Percentiles rank a stretch among this genome's conserved stretches.
Conservation (phyloP, 2,888 invertebrate species). For the Allolobophora icterica region DNA sequence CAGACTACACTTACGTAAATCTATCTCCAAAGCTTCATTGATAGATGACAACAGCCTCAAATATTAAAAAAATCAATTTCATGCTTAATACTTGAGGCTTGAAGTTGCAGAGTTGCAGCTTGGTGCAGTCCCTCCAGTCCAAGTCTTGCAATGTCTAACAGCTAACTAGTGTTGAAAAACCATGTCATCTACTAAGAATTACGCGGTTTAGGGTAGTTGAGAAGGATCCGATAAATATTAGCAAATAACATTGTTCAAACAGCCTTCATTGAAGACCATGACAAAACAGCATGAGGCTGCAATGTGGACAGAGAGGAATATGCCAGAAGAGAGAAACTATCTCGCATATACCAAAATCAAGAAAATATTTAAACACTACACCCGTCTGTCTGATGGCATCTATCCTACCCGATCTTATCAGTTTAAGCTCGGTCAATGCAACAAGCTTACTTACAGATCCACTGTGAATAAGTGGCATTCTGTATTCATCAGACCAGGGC, state of each 20-base stretch:
- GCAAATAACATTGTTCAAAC: not conserved
- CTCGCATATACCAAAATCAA: not conserved
- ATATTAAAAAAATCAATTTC: not conserved
- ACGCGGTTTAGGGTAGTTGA: not conserved
- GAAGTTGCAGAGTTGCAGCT: not conserved
- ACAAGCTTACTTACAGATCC: conserved; percentile 11
- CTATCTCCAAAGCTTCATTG: too few relatives aligned
- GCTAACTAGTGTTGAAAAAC: not conserved
- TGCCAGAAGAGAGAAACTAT: not conserved
- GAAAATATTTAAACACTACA: not conserved
- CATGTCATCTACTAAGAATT: not conserved
- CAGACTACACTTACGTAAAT: too few relatives aligned
- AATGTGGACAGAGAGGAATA: not conserved
- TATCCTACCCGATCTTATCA: not conserved
- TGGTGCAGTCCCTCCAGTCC: not conserved
- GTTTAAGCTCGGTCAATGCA: not conserved
- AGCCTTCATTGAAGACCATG: not conserved
- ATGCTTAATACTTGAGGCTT: not conserved
- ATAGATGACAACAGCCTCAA: too few relatives aligned
- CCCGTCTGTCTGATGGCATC: not conserved
- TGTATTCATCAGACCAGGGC: conserved; percentile 8
- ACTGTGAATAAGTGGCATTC: too few relatives aligned
- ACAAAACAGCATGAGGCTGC: not conserved
- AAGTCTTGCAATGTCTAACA: not conserved
- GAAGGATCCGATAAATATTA: not conserved